phyloP scores from a whole-genome alignment of 2,888 invertebrate species.

The Cataglyphis albicans region DNA sequence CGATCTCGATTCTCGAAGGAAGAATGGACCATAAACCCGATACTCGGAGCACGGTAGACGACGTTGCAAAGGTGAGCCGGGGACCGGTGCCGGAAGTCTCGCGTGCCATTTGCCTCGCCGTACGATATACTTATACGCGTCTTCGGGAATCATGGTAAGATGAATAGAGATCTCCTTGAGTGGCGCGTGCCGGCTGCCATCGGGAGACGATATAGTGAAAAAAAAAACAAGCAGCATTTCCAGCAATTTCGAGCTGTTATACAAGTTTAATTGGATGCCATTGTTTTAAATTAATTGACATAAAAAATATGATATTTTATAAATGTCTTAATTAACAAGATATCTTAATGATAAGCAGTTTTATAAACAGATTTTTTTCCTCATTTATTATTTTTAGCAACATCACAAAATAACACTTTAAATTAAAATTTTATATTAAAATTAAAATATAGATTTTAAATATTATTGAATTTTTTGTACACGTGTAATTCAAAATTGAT shows the following conservation, averaged over 20 bases:
- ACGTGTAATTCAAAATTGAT: not conserved
- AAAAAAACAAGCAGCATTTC: not conserved
- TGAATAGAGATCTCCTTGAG: slow-evolving; percentile 79
- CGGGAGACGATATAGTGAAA: slow-evolving; percentile 1
- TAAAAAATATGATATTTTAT: not conserved
- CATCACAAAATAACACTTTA: not conserved
- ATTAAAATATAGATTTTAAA: not conserved
- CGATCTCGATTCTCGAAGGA: slow-evolving; percentile 75
- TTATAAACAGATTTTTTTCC: not conserved
- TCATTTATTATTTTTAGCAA: not conserved
- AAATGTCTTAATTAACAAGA: not conserved
- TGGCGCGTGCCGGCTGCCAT: slow-evolving; percentile 82
- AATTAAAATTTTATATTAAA: not conserved
- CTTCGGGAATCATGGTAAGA: slow-evolving; percentile 79
- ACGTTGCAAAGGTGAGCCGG: slow-evolving; percentile 63
- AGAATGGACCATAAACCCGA: slow-evolving; percentile 80
- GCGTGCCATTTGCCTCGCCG: slow-evolving; percentile 84
- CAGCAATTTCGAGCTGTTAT: not conserved
- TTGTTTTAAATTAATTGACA: not conserved
- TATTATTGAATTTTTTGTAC: not conserved
- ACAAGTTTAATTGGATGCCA: not conserved
- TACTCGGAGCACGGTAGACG: slow-evolving; percentile 71
- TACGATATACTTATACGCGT: slow-evolving; percentile 80
- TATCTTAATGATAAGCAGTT: not conserved
- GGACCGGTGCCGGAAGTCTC: slow-evolving; percentile 84